Evolutionary conservation across 2,888 invertebrate species (phyloP), one percentile per base, ranked within the genome.

Genomic region (Pantelozetes paolii): DNA sequence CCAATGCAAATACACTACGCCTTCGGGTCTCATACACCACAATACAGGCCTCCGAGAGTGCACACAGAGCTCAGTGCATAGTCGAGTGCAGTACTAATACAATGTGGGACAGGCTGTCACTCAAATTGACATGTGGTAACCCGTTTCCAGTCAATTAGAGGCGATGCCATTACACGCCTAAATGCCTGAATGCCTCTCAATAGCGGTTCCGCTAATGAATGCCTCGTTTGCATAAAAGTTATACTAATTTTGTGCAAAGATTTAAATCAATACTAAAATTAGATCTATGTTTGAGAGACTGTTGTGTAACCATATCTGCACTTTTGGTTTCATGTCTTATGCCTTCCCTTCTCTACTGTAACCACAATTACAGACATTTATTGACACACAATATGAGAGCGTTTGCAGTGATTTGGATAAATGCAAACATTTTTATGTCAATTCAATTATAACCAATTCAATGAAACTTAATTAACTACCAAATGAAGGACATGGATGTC

Each of bases 61-160:
- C 18, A 45, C 45, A 45, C 13, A 59, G 26, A 9, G 54, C n/a
- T 23, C 54, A 20, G n/a, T n/a, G 26, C 20, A 20, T n/a, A 54
- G 45, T 45, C 18, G 45, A 45, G 45, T 45, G 45, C 11, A 2
- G 15, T 2, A 45, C 15, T 36, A 64, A 64, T n/a, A 64, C 2
- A 64, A 64, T 2, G 5, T 36, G 36, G 64, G 64, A 64, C 64
- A 64, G 64, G 64, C 64, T 64, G 64, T 64, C 64, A 64, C 36
- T 64, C 64, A 64, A 64, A 36, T 36, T 64, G 64, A 64, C 64
- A 64, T 64, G 64, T 64, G 64, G 36, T 64, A 64, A 64, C 64
- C 64, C 64, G 64, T 64, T 64, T 64, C 64, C 64, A 64, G 30
- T 64, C 64, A 64, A 64, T 64, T 64, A 64, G 64, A 36, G 28